phyloP scores from a whole-genome alignment of 2,113 vertebrate genomes.

The Dromas ardeola region DNA sequence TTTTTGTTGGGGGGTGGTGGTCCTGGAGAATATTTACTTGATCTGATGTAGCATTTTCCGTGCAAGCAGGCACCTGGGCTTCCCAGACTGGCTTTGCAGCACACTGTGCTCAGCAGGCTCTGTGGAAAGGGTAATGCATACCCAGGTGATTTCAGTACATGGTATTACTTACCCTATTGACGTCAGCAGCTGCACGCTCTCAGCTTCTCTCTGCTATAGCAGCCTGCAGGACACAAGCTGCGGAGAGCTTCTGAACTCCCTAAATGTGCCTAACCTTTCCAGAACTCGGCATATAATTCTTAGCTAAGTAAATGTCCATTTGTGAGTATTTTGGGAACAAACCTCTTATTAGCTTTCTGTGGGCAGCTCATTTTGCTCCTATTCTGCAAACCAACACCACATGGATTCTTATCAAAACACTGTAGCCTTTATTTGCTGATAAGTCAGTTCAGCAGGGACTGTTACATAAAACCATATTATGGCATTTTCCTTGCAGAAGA shows the following conservation, averaged over 20 bases:
- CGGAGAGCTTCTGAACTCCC: neutral
- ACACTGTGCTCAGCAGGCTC: neutral
- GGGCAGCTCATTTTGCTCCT: neutral
- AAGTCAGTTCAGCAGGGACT: conserved; percentile 47
- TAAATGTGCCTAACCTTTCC: neutral
- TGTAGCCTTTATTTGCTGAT: conserved; percentile 49
- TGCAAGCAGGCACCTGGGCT: neutral
- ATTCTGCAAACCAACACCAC: neutral
- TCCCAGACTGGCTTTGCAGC: neutral
- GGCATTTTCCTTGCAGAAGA: conserved; percentile 60
- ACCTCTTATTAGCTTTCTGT: neutral
- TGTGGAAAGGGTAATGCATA: neutral
- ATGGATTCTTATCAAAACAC: conserved; percentile 36
- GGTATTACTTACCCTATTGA: conserved; percentile 60
- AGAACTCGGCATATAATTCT: neutral
- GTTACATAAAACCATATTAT: conserved; percentile 11
- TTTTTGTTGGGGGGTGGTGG: neutral
- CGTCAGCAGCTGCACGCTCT: conserved; percentile 56
- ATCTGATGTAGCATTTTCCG: neutral
- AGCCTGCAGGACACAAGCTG: conserved; percentile 41
- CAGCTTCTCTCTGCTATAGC: neutral
- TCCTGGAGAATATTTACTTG: neutral
- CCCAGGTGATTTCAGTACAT: neutral
- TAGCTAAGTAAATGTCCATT: neutral
- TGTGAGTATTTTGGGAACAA: neutral